Percentiles rank a stretch among this genome's conserved stretches.
Evolutionary conservation across 2,888 invertebrate species (phyloP).

Genomic region (Clanis bilineata): DNA sequence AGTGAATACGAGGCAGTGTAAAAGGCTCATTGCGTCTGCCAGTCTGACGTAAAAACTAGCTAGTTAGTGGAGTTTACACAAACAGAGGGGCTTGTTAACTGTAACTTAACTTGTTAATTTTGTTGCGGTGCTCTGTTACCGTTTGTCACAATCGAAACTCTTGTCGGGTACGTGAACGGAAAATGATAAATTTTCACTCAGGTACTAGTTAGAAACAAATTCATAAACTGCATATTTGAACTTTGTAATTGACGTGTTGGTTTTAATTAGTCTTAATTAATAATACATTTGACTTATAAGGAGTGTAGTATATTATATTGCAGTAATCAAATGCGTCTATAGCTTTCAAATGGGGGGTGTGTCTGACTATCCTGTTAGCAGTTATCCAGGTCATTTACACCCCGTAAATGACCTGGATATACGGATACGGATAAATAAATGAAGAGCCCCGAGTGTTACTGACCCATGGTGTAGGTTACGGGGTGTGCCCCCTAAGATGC

Average conservation of each 20-base stretch:
- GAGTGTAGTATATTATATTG: no score
- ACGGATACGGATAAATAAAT: no score
- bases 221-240: not conserved
- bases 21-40: conserved; percentile 40
- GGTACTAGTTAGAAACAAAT: conserved; percentile 14
- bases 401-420: no score
- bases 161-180: conserved; percentile 37
- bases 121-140: conserved; percentile 51
- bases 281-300: no score
- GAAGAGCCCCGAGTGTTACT: no score
- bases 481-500: no score
- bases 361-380: no score
- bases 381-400: no score
- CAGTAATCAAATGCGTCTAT: no score
- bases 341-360: no score
- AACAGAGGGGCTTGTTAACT: conserved; percentile 70
- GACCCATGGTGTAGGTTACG: no score
- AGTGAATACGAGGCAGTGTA: conserved; percentile 33
- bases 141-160: conserved; percentile 63
- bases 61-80: conserved; percentile 75
- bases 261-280: no score
- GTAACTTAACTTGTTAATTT: conserved; percentile 76
- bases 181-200: conserved; percentile 33
- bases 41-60: conserved; percentile 58
- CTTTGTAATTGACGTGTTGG: not conserved